phyloP scores from a whole-genome alignment of 2,888 invertebrate genomes.

The Philereme transversata region DNA sequence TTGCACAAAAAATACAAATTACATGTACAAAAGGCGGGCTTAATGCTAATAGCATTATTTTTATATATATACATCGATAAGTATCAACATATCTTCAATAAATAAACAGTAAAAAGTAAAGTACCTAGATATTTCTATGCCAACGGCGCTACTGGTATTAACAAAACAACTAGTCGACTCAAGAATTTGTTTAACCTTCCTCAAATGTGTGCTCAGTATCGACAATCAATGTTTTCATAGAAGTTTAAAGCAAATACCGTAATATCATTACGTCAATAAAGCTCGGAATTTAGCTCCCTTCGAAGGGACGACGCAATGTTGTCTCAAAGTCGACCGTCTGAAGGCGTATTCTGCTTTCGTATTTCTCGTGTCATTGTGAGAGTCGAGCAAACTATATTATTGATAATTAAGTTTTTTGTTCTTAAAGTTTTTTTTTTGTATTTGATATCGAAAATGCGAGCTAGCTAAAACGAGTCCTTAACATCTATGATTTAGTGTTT shows the following conservation, averaged over 20 bases:
- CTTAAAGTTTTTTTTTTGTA: too few species aligned
- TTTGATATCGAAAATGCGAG: too few species aligned
- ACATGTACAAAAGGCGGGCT: too few species aligned
- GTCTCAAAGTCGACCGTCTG: conserved; percentile 47
- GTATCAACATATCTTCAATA: conserved; percentile 4
- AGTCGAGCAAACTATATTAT: background rate
- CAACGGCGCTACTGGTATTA: conserved; percentile 6
- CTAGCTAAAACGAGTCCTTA: too few species aligned
- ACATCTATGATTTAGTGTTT: too few species aligned
- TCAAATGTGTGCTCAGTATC: conserved; percentile 21
- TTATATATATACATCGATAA: too few species aligned
- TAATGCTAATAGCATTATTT: too few species aligned
- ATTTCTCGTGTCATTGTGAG: background rate
- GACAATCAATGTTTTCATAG: conserved; percentile 40
- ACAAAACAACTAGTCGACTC: conserved; percentile 6
- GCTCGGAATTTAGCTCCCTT: conserved; percentile 40
- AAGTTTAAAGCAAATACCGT: conserved; percentile 37
- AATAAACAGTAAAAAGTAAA: conserved; percentile 3
- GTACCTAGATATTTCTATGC: background rate
- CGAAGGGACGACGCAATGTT: conserved; percentile 45
- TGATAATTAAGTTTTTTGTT: background rate
- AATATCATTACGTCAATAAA: conserved; percentile 48
- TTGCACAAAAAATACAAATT: too few species aligned
- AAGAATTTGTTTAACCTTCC: conserved; percentile 23
- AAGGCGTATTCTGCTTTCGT: conserved; percentile 12